phyloP scores from a whole-genome alignment of 2,113 vertebrate genomes.

The Spheniscus mendiculus region DNA sequence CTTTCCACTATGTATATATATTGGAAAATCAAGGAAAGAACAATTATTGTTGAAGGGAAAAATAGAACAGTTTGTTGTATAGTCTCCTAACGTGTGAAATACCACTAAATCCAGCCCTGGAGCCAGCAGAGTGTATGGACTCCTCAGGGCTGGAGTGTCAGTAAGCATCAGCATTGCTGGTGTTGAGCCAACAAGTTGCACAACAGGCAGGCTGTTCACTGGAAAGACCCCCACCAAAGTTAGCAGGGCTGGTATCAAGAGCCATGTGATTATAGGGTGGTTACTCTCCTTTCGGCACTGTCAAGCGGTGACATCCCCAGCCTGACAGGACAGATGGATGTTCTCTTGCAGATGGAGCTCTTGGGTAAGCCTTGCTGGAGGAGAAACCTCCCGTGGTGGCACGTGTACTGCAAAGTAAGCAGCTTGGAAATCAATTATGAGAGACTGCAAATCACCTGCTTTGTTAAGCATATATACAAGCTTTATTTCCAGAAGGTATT shows the following conservation, averaged over 20 bases:
- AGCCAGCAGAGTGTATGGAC: neutral
- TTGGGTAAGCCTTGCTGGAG: neutral
- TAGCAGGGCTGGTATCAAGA: neutral
- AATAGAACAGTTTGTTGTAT: neutral
- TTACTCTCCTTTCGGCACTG: rapidly evolving
- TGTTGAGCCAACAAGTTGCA: neutral
- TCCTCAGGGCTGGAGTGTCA: neutral
- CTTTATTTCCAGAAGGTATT: neutral
- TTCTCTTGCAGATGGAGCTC: neutral
- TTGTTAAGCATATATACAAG: neutral
- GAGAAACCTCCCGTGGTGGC: neutral
- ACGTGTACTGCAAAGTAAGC: rapidly evolving
- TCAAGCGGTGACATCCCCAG: neutral
- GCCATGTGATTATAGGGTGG: rapidly evolving
- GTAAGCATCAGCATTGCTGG: neutral
- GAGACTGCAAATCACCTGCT: neutral
- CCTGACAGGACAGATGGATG: neutral
- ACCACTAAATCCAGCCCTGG: neutral
- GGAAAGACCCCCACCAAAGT: neutral
- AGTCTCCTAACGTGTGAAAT: rapidly evolving
- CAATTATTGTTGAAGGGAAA: neutral
- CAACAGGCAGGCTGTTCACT: neutral
- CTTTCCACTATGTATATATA: neutral
- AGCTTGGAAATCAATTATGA: neutral
- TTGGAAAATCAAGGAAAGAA: neutral